phyloP scores from a whole-genome alignment of 2,797 vertebrate species.

The Malurus leucopterus region DNA sequence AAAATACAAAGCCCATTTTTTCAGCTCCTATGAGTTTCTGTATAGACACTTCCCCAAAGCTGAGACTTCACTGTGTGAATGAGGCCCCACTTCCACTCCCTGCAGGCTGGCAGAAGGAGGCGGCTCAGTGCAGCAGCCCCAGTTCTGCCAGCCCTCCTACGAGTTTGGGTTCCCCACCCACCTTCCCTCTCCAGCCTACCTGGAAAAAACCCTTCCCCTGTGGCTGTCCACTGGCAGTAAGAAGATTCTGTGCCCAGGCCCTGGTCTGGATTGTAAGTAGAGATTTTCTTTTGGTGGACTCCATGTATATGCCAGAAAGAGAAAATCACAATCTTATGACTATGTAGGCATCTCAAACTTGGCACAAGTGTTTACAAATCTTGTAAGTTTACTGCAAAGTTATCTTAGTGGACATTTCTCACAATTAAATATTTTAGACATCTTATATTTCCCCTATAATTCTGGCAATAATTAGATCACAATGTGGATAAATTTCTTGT shows the following conservation, averaged over 20 bases:
- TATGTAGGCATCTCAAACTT: not conserved
- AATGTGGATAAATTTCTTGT: constrained; percentile 74
- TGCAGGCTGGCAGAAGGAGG: not conserved
- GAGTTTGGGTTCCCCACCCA: accelerated
- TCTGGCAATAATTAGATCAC: constrained; percentile 70
- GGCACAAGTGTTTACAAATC: constrained; percentile 10
- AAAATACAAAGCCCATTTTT: accelerated
- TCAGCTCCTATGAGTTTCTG: not conserved
- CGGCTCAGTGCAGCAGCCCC: not conserved
- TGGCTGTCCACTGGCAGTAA: not conserved
- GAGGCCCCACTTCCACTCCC: not conserved
- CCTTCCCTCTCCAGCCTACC: not conserved
- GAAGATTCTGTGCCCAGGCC: accelerated
- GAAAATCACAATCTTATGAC: not conserved
- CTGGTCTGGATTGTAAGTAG: not conserved
- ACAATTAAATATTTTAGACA: constrained; percentile 70
- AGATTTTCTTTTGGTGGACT: not conserved
- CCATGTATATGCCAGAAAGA: not conserved
- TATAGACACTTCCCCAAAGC: not conserved
- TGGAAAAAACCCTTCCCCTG: not conserved
- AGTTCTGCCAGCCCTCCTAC: accelerated
- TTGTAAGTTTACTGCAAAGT: constrained; percentile 28
- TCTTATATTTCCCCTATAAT: constrained; percentile 63
- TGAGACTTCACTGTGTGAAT: not conserved
- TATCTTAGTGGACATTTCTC: constrained; percentile 58